Percentiles rank a stretch among this genome's conserved stretches.
Evolutionary conservation across 2,113 vertebrate species (phyloP).

Genomic region (Rhabdornis inornatus): DNA sequence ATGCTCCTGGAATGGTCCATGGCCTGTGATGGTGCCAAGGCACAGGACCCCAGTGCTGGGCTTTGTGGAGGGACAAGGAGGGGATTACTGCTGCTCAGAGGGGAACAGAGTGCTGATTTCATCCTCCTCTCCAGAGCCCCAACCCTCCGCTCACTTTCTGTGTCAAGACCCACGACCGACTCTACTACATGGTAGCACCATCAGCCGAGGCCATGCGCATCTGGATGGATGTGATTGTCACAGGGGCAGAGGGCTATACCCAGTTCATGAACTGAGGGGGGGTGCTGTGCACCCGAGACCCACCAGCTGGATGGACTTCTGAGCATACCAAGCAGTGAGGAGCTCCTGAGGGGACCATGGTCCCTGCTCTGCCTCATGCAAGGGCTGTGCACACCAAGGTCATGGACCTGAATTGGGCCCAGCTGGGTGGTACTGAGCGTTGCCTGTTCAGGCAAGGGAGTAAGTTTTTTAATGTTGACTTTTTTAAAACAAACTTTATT

Average conservation of each 20-base stretch:
- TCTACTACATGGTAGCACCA: constrained; percentile 95
- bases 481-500: not conserved
- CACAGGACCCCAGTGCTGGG: not conserved
- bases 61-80: too few relatives aligned
- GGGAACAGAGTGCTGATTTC: not conserved
- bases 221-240: constrained; percentile 99
- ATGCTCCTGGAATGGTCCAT: accelerated
- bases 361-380: not conserved
- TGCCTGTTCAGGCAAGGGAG: not conserved
- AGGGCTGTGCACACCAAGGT: accelerated
- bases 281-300: not conserved
- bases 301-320: not conserved
- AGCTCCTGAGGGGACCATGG: not conserved
- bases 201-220: constrained; percentile 96
- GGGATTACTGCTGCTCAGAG: not conserved
- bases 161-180: constrained; percentile 95
- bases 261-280: constrained; percentile 88
- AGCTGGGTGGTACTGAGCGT: accelerated
- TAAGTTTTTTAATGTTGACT: not conserved
- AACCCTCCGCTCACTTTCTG: constrained; percentile 94
- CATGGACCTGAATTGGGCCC: accelerated
- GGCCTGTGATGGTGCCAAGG: accelerated
- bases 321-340: not conserved
- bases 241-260: constrained; percentile 94
- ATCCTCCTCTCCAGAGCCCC: constrained; percentile 79